Evolutionary conservation across 2,888 invertebrate genomes (phyloP).

Genomic region (Chrysolina oricalcia): DNA sequence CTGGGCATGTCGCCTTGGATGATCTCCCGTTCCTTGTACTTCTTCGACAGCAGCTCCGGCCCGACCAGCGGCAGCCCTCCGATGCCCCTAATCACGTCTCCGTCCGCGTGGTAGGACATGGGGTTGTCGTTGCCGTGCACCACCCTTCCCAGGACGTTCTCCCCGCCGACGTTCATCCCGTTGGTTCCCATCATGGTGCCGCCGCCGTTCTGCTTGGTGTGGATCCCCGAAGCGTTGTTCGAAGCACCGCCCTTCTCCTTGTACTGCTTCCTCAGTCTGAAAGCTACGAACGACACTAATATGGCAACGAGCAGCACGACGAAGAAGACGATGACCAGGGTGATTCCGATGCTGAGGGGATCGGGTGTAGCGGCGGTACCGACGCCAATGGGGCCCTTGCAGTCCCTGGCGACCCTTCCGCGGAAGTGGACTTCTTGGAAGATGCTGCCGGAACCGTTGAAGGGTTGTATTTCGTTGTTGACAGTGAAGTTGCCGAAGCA

Average conservation of each 20-base stretch:
- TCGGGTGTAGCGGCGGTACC: conserved; percentile 87
- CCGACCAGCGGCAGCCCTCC: conserved; percentile 86
- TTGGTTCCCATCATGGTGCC: conserved; percentile 81
- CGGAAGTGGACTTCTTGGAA: conserved; percentile 81
- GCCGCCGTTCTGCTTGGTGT: conserved; percentile 85
- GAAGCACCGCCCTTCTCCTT: conserved; percentile 86
- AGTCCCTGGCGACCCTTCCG: conserved; percentile 85
- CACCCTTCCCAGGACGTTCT: conserved; percentile 80
- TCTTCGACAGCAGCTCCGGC: conserved; percentile 90
- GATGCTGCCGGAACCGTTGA: conserved; percentile 90
- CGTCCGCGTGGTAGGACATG: conserved; percentile 82
- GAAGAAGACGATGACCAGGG: conserved; percentile 95
- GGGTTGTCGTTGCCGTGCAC: conserved; percentile 81
- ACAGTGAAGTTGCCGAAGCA: conserved; percentile 92
- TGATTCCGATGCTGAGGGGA: conserved; percentile 93
- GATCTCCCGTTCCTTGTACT: conserved; percentile 84
- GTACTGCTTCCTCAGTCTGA: conserved; percentile 89
- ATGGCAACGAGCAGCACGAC: conserved; percentile 91
- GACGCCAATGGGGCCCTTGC: conserved; percentile 83
- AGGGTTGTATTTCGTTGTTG: conserved; percentile 91
- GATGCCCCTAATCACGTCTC: conserved; percentile 84
- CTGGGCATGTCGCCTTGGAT: conserved; percentile 81
- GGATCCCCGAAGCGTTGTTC: conserved; percentile 80
- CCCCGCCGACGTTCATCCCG: conserved; percentile 78
- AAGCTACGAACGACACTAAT: conserved; percentile 92